Evolutionary conservation across 2,797 vertebrate genomes (phyloP).

Genomic region (Xenops minutus): DNA sequence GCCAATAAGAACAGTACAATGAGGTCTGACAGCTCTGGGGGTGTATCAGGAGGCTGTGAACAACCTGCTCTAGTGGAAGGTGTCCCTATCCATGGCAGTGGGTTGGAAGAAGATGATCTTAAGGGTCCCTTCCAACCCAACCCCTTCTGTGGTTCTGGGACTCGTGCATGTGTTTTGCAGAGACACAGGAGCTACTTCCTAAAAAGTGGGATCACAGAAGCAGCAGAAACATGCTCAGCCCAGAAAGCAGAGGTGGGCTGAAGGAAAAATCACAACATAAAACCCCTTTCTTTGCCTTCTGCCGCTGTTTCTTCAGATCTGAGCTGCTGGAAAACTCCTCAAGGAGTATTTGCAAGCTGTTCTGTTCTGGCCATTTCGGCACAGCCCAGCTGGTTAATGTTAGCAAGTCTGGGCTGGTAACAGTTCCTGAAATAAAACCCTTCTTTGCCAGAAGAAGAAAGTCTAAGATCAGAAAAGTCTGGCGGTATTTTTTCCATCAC

Average conservation of each 20-base stretch:
- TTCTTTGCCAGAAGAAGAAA: slow-evolving; percentile 28
- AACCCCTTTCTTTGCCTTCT: not conserved
- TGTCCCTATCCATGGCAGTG: not conserved
- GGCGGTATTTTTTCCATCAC: not conserved
- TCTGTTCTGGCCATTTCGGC: not conserved
- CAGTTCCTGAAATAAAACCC: slow-evolving; percentile 5
- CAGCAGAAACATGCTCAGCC: not conserved
- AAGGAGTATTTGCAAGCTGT: slow-evolving; percentile 1
- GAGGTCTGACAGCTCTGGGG: not conserved
- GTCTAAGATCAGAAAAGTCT: slow-evolving; percentile 43
- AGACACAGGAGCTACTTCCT: not conserved
- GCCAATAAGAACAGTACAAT: not conserved
- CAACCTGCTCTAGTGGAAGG: not conserved
- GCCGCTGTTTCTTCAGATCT: not conserved
- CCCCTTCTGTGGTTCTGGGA: not conserved
- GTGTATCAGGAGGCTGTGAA: not conserved
- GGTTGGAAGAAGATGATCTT: not conserved
- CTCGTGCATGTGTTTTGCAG: not conserved
- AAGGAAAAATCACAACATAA: not conserved
- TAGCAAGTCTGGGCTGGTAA: not conserved
- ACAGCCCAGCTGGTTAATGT: slow-evolving; percentile 34
- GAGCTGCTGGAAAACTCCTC: not conserved
- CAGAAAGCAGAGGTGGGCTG: not conserved
- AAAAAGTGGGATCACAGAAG: not conserved
- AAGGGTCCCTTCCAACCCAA: not conserved